Conservation (phyloP, 2,888 invertebrate species). For the Apoderus coryli region DNA sequence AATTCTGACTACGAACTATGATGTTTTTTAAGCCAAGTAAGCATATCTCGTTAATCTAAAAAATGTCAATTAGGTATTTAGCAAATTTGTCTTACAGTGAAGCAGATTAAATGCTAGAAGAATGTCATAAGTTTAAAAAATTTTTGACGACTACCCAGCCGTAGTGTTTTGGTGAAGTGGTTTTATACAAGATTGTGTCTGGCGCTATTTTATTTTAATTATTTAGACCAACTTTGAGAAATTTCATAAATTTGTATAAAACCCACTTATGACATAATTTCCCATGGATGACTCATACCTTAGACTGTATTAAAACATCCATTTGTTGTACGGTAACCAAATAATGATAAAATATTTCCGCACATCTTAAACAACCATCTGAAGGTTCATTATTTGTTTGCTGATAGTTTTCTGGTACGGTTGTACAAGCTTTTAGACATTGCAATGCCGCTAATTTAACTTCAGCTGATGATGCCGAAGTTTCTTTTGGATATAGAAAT, state of each 20-base stretch:
- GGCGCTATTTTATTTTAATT: too few species aligned
- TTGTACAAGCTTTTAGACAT: constrained; percentile 27
- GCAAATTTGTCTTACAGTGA: too few species aligned
- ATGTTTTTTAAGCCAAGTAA: constrained; percentile 30
- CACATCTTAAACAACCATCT: constrained; percentile 26
- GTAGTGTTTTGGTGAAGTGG: too few species aligned
- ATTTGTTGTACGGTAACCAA: constrained; percentile 30
- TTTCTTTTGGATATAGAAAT: constrained; percentile 9
- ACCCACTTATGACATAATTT: too few species aligned
- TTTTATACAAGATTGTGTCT: too few species aligned
- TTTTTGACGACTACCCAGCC: neutral
- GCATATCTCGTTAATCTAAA: constrained; percentile 36
- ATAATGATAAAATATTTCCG: constrained; percentile 31
- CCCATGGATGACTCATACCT: too few species aligned
- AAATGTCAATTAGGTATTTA: too few species aligned
- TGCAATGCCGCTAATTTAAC: constrained; percentile 22
- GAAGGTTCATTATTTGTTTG: constrained; percentile 11
- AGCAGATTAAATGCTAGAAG: neutral
- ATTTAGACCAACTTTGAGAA: too few species aligned
- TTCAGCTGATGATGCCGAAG: constrained; percentile 15
- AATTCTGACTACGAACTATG: constrained; percentile 23
- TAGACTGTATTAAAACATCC: constrained; percentile 37
- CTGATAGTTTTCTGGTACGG: constrained; percentile 13
- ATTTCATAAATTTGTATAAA: too few species aligned
- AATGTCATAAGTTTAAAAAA: constrained; percentile 3